Evolutionary conservation across 2,113 vertebrate species (phyloP), one percentile per base, ranked within the genome.

Genomic region (Rhombomys opimus): DNA sequence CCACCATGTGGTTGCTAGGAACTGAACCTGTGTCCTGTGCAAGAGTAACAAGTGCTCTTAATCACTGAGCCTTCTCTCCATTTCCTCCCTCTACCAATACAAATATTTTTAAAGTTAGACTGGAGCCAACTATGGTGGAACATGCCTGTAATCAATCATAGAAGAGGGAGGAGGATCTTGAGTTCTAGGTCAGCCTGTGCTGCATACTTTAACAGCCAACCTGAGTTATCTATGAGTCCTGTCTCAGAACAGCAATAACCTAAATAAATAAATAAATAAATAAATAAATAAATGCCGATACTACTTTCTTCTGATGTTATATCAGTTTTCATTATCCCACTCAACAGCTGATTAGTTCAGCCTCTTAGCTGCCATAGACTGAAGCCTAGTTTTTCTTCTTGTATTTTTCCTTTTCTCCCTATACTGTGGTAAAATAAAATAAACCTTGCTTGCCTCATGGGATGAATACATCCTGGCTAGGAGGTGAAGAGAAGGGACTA

Each of bases 371-470:
- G 41, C 4, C 41, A 41, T 41, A 41, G 41, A 41, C 41, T 41
- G 41, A 41, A 4, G 73, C 61, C 25, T 89, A 54, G 67, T 80
- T 88, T 38, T 41, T 25, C 6, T 67, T 30, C 41, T 77, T 65
- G 54, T 59, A 50, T 89, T 86, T 80, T 50, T 23, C 63, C 7
- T 38, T 38, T 89, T 77, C 68, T n/a, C 65, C 25, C 35, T 15
- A 61, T 11, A 67, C 30, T 30, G 13, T 76, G 25, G 38, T 41
- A 41, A 41, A 41, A 68, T 59, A 59, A 96, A 87, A 68, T 59
- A 59, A 96, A 87, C 46, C 22, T 90, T 94, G 5, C 50, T 57
- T 82, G 54, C 81, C 57, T 90, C 80, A 41, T 75, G 65, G 41
- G 59, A 87, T 52, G 72, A 27, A 57, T 50, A 70, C 13, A 88